Evolutionary conservation across 2,113 vertebrate genomes (phyloP).

Genomic region (Malurus elegans): DNA sequence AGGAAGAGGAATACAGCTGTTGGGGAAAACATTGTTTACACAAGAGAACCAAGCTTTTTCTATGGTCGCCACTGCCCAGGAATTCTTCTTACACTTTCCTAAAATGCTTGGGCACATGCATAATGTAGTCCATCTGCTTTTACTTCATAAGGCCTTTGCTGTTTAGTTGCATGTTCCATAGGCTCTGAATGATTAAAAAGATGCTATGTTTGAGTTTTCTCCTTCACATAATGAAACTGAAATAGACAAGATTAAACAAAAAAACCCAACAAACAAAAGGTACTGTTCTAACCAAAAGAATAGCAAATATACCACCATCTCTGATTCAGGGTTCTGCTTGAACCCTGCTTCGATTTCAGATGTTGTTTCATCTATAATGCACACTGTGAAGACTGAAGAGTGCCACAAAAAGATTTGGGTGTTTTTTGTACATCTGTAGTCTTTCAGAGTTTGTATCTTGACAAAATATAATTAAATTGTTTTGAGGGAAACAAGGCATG

Average conservation of each 20-base stretch:
- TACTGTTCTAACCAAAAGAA: neutral
- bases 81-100: conserved; percentile 40
- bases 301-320: neutral
- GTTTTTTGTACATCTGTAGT: neutral
- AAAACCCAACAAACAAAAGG: neutral
- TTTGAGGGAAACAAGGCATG: neutral
- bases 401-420: neutral
- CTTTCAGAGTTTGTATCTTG: neutral
- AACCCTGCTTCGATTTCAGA: neutral
- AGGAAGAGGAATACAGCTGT: conserved; percentile 65
- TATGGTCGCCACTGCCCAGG: conserved; percentile 18
- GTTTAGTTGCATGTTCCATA: neutral
- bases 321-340: neutral
- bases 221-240: neutral
- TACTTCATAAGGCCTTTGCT: conserved; percentile 1
- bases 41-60: conserved; percentile 43
- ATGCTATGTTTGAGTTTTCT: neutral
- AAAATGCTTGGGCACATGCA: conserved; percentile 31
- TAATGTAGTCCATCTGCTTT: conserved; percentile 49
- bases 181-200: neutral
- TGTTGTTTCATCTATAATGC: neutral
- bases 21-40: conserved; percentile 60
- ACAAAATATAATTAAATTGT: neutral
- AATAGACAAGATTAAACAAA: neutral
- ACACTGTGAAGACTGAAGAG: neutral